phyloP scores from a whole-genome alignment of 2,113 vertebrate species.

The Octodon degus region DNA sequence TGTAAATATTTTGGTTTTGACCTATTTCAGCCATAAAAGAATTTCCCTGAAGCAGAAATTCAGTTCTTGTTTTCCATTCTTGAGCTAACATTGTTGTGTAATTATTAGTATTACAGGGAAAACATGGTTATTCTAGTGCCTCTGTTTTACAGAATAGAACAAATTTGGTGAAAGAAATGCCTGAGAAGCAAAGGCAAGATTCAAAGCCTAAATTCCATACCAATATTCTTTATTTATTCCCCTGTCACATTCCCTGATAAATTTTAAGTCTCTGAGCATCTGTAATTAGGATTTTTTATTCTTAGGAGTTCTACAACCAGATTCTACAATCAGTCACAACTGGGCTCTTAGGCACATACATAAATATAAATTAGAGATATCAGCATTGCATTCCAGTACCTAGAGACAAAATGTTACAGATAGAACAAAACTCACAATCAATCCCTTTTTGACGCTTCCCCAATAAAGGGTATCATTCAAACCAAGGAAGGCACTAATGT shows the following conservation, averaged over 20 bases:
- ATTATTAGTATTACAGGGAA: neutral
- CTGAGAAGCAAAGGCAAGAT: neutral
- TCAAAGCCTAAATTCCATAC: neutral
- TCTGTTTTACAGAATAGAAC: neutral
- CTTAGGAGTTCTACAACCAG: neutral
- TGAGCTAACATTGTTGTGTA: neutral
- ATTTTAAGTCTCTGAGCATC: neutral
- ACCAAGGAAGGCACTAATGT: neutral
- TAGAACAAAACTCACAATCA: neutral
- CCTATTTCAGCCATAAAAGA: neutral
- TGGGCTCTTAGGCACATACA: neutral
- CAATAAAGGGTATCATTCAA: neutral
- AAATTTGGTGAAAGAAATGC: neutral
- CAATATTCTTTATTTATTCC: neutral
- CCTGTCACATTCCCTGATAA: neutral
- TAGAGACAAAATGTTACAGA: neutral
- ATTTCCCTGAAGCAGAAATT: slow-evolving; percentile 27
- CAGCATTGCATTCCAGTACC: neutral
- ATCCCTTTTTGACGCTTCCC: neutral
- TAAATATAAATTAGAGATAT: slow-evolving; percentile 16
- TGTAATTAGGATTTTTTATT: slow-evolving; percentile 2
- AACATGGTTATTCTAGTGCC: neutral
- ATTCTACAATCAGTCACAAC: slow-evolving; percentile 6
- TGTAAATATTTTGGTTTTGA: neutral
- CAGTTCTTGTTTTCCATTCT: neutral